Evolutionary conservation across 1,140 invertebrate genomes (phyloP).

Genomic region (Eumeta japonica): DNA sequence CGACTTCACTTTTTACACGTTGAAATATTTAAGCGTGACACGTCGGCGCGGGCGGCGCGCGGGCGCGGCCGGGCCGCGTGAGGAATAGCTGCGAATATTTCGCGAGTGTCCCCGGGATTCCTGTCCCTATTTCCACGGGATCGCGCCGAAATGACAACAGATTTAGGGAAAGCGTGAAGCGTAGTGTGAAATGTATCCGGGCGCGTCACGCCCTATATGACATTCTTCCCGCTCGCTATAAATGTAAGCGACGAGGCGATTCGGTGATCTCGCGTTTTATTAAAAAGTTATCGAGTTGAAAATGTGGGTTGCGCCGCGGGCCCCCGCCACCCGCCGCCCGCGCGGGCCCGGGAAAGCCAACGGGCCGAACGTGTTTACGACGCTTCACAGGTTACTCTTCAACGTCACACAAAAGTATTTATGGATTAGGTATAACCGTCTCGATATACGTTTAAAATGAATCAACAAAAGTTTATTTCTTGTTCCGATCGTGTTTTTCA

Average conservation of each 20-base stretch:
- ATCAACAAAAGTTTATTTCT: too few relatives aligned
- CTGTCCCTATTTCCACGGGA: slow-evolving; percentile 45
- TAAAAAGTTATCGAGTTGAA: slow-evolving; percentile 41
- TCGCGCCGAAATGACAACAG: slow-evolving; percentile 50
- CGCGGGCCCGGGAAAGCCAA: too few relatives aligned
- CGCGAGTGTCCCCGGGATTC: slow-evolving; percentile 43
- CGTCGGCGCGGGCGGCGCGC: slow-evolving; percentile 13
- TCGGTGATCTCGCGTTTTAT: slow-evolving; percentile 46
- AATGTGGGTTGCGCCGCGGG: slow-evolving; percentile 5
- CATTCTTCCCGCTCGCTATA: slow-evolving; percentile 46
- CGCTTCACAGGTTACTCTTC: too few relatives aligned
- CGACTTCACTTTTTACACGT: slow-evolving; percentile 35
- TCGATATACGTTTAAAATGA: too few relatives aligned
- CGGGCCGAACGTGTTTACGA: too few relatives aligned
- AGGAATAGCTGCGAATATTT: slow-evolving; percentile 48
- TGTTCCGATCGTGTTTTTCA: too few relatives aligned
- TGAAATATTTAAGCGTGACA: slow-evolving; percentile 45
- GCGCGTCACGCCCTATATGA: slow-evolving; percentile 44
- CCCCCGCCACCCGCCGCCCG: too few relatives aligned
- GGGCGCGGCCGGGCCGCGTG: slow-evolving; percentile 25
- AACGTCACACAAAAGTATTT: too few relatives aligned
- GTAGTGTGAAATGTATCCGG: slow-evolving; percentile 52
- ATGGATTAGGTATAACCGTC: too few relatives aligned
- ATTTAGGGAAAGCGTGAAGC: slow-evolving; percentile 52
- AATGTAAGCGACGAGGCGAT: slow-evolving; percentile 41